A percentile compares a stretch with the other conserved stretches of the same genome.
Evolutionary conservation across 1,140 invertebrate species (phyloP).

Genomic region (Zaprionus camerounensis): DNA sequence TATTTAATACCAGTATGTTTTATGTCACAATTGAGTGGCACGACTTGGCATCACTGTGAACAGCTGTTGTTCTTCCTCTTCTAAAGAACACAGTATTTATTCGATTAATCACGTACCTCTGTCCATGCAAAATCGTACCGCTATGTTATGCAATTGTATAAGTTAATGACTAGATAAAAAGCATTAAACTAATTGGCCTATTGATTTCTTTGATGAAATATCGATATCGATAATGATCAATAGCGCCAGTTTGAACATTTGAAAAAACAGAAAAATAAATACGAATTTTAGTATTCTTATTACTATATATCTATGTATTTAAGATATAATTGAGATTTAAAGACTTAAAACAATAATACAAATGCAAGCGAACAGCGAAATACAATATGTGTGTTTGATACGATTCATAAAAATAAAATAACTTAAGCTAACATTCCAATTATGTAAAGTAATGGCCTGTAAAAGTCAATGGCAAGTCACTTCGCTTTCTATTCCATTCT

Average conservation of each 20-base stretch:
- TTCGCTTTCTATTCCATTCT: not conserved
- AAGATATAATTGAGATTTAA: slow-evolving; percentile 7
- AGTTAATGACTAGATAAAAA: not conserved
- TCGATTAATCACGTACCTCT: not conserved
- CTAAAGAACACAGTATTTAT: not conserved
- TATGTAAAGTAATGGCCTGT: slow-evolving; percentile 11
- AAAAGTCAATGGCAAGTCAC: slow-evolving; percentile 4
- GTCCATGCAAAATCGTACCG: not conserved
- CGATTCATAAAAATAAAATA: not conserved
- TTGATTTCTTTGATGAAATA: not conserved
- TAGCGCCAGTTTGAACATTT: not conserved
- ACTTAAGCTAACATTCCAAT: slow-evolving; percentile 10
- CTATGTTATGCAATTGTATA: not conserved
- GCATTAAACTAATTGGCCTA: not conserved
- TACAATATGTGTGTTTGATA: slow-evolving; percentile 5
- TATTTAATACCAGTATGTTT: not conserved
- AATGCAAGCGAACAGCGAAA: not conserved
- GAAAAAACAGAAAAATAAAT: not conserved
- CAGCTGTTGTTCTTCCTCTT: slow-evolving; percentile 14
- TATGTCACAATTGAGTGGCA: not conserved
- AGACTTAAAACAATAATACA: not conserved
- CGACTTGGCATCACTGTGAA: slow-evolving; percentile 8
- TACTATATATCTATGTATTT: slow-evolving; percentile 24
- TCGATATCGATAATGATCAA: not conserved
- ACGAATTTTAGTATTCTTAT: not conserved